Percentiles rank a stretch among this genome's conserved stretches.
phyloP scores from a whole-genome alignment of 2,113 vertebrate genomes.

The Callorhinus ursinus region DNA sequence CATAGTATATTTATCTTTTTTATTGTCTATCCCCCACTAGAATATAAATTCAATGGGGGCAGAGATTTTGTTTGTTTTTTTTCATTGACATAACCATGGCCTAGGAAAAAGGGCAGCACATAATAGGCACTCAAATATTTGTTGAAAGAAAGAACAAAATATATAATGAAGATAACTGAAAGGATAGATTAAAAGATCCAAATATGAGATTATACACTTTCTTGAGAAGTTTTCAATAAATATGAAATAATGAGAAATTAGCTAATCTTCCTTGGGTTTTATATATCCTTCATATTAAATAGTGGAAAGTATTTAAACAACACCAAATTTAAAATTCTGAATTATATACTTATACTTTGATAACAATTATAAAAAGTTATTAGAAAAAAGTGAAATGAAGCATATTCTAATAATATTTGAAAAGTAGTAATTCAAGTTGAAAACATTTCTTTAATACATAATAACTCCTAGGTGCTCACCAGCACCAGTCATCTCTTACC shows the following conservation, averaged over 20 bases:
- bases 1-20: not conserved
- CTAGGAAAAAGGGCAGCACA: not conserved
- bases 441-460: not conserved
- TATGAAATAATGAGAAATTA: conserved; percentile 33
- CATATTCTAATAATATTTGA: conserved; percentile 9
- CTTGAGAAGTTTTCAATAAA: conserved; percentile 29
- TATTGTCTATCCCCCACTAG: not conserved
- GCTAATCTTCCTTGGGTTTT: not conserved
- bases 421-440: not conserved
- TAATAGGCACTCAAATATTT: not conserved
- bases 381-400: conserved; percentile 7
- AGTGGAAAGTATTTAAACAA: not conserved
- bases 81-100: not conserved
- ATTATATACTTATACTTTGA: not conserved
- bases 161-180: not conserved
- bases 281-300: not conserved
- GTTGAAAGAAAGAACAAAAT: conserved; percentile 23
- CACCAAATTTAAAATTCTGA: conserved; percentile 19
- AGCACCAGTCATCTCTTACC: not conserved
- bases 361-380: not conserved
- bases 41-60: not conserved
- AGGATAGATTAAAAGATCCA: conserved; percentile 6
- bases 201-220: not conserved
- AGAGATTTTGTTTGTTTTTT: not conserved
- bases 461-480: not conserved